Conservation (phyloP, 2,113 vertebrate species). For the Orthonyx spaldingii region DNA sequence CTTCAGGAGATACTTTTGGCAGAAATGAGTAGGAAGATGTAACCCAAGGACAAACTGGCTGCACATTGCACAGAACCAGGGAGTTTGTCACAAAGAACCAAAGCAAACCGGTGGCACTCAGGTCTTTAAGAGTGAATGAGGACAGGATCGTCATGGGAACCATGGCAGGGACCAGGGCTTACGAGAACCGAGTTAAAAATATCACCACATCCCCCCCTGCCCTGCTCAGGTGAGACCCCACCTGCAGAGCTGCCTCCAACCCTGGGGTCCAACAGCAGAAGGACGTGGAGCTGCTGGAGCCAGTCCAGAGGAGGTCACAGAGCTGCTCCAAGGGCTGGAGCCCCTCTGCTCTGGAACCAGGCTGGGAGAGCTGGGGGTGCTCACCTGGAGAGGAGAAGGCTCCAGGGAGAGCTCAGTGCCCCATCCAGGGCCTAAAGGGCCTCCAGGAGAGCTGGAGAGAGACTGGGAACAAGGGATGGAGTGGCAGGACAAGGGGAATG, state of each 20-base stretch:
- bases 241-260: background rate
- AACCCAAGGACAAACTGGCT: background rate
- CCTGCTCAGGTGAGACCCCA: background rate
- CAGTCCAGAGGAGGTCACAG: background rate
- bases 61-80: background rate
- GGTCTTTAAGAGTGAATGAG: background rate
- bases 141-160: background rate
- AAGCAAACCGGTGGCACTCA: background rate
- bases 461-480: background rate
- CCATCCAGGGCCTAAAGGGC: background rate
- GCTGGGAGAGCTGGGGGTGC: background rate
- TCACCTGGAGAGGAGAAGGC: background rate
- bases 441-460: background rate
- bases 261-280: background rate
- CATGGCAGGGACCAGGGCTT: background rate
- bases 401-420: background rate
- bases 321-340: background rate
- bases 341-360: background rate
- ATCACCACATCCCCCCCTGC: background rate
- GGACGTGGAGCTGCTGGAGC: accelerated
- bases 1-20: background rate
- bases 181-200: background rate
- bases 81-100: background rate
- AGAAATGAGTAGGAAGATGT: background rate
- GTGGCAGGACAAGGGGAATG: background rate